These are phyloP conservation scores for Metallyticus violacea DNA, from an alignment of 2,888 invertebrate species.

Conservation along the genomic window DNA sequence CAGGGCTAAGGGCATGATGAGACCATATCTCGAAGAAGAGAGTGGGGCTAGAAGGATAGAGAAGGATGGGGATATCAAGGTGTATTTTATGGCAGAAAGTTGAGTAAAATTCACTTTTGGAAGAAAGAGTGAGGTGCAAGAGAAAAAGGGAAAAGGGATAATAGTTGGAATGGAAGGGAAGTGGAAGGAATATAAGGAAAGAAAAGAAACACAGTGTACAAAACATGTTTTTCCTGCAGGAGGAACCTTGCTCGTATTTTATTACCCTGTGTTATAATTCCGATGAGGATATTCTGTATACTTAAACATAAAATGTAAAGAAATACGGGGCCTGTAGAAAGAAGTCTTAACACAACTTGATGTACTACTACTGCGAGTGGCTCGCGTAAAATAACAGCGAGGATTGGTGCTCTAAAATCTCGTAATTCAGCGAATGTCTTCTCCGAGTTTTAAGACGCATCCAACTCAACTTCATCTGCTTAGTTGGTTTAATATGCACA, in stretches of 20 bases:
- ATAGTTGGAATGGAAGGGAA: conserved; percentile 1
- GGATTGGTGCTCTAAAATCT: conserved; percentile 9
- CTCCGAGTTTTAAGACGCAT: neutral
- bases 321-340: neutral
- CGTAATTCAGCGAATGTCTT: neutral
- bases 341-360: conserved; percentile 1
- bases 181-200: neutral
- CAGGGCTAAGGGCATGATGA: conserved; percentile 32
- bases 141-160: conserved; percentile 3
- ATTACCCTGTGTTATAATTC: conserved; percentile 12
- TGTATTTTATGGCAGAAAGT: conserved; percentile 28
- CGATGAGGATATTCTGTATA: conserved; percentile 7
- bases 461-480: neutral
- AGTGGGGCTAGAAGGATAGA: conserved; percentile 7
- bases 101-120: conserved; percentile 31
- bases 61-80: conserved; percentile 20
- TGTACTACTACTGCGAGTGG: neutral
- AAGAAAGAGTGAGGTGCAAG: conserved; percentile 17
- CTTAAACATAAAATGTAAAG: conserved; percentile 12
- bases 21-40: conserved; percentile 28
- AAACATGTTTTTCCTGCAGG: conserved; percentile 6
- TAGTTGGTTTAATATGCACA: neutral
- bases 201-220: neutral
- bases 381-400: neutral
- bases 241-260: neutral